Conservation (phyloP, 2,888 invertebrate genomes). For the Myathropa florea region DNA sequence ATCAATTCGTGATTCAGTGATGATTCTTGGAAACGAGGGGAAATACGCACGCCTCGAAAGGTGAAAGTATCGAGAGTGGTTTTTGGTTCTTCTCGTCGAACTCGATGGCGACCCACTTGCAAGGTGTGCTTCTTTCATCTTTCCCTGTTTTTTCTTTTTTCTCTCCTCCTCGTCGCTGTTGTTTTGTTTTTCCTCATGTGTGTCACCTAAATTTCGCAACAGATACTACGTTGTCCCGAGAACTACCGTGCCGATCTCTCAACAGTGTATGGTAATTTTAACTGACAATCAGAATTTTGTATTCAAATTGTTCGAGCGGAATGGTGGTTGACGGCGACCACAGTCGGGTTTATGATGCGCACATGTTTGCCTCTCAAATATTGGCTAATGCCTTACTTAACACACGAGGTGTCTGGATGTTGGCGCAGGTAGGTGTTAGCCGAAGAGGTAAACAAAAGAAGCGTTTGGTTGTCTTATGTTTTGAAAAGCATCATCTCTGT, state of each 20-base stretch:
- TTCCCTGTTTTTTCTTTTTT: neutral
- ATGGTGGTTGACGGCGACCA: neutral
- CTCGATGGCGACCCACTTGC: neutral
- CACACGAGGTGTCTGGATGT: neutral
- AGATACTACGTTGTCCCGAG: neutral
- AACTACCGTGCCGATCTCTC: slow-evolving; percentile 6
- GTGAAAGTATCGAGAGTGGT: slow-evolving; percentile 2
- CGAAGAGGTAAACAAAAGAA: slow-evolving; percentile 6
- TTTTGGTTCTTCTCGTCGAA: neutral
- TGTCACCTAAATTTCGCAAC: slow-evolving; percentile 42
- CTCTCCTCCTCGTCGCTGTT: neutral
- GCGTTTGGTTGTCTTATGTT: neutral
- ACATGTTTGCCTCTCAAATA: slow-evolving; percentile 6
- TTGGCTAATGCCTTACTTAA: slow-evolving; percentile 17
- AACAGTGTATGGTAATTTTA: slow-evolving; percentile 19
- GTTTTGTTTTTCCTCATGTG: neutral
- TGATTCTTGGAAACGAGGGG: neutral
- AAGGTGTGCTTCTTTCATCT: neutral
- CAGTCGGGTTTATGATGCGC: neutral
- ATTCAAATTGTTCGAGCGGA: neutral
- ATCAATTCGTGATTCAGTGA: neutral
- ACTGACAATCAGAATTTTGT: neutral
- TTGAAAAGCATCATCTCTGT: neutral
- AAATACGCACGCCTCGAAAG: neutral
- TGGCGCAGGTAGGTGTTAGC: neutral